A percentile compares a stretch with the other conserved stretches of the same genome.
phyloP scores from a whole-genome alignment of 92 coral and sea anemone species.

The Zoanthus gigantus region DNA sequence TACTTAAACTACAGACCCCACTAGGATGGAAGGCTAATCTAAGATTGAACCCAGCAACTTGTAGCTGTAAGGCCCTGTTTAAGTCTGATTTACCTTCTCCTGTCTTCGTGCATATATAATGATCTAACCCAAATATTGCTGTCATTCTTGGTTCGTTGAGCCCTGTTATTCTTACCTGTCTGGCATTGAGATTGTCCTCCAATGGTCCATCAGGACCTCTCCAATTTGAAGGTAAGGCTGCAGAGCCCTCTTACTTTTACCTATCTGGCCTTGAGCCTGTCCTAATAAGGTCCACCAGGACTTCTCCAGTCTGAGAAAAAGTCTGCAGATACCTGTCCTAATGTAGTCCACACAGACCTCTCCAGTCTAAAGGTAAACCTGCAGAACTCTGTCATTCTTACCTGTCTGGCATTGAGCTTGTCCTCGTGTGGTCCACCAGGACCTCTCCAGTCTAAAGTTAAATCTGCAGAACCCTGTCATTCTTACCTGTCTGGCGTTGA shows the following conservation, averaged over 20 bases:
- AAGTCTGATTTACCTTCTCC: no score
- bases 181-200: constrained; percentile 56
- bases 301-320: constrained; percentile 83
- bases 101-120: no score
- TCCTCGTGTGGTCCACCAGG: constrained; percentile 91
- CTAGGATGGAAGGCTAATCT: no score
- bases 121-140: no score
- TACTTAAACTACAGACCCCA: no score
- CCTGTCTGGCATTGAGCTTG: constrained; percentile 89
- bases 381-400: constrained; percentile 57
- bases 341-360: constrained; percentile 85
- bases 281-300: constrained; percentile 89
- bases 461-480: constrained; percentile 80
- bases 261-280: constrained; percentile 84
- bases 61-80: no score
- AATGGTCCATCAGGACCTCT: constrained; percentile 88
- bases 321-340: constrained; percentile 78
- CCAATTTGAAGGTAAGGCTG: constrained; percentile 84
- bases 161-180: constrained; percentile 51
- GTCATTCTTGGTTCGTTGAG: no score
- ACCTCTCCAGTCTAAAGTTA: constrained; percentile 81
- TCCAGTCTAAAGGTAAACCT: constrained; percentile 82
- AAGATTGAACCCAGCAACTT: no score
- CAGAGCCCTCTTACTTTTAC: constrained; percentile 62
- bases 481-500: not conserved